These are phyloP conservation scores for Lagocephalus sceleratus DNA, from an alignment of 2,797 vertebrate genomes.

Conservation along the genomic window DNA sequence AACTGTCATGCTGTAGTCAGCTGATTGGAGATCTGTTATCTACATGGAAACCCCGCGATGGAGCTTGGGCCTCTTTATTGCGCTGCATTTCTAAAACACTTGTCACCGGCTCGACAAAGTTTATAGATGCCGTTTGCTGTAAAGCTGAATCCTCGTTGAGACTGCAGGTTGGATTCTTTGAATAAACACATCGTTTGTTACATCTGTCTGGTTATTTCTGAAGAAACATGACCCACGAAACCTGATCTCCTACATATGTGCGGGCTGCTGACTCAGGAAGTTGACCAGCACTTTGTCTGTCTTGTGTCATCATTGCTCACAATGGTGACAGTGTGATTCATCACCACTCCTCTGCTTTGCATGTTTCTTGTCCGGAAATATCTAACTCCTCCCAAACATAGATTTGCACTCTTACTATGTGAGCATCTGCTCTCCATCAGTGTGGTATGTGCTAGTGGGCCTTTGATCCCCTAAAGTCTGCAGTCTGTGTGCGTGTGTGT, in stretches of 20 bases:
- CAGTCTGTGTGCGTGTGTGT: constrained; percentile 30
- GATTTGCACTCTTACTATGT: constrained; percentile 56
- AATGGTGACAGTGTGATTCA: constrained; percentile 38
- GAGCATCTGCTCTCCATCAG: constrained; percentile 81
- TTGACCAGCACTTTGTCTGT: constrained; percentile 43
- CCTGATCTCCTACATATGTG: background rate
- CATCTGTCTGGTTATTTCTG: no score
- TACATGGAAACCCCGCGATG: constrained; percentile 46
- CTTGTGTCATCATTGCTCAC: constrained; percentile 44
- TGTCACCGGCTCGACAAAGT: background rate
- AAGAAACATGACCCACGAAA: background rate
- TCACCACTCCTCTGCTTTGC: constrained; percentile 33
- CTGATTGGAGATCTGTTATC: constrained; percentile 64
- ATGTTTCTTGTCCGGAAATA: constrained; percentile 56
- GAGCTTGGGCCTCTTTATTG: constrained; percentile 24
- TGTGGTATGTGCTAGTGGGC: constrained; percentile 74
- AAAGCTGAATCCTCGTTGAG: no score
- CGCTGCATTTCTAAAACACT: constrained; percentile 8
- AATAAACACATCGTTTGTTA: background rate
- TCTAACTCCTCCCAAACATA: constrained; percentile 64
- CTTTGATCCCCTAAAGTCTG: constrained; percentile 68
- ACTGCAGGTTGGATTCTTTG: no score
- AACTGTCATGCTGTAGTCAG: constrained; percentile 76
- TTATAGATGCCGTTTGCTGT: no score
- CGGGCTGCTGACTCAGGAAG: constrained; percentile 12